Evolutionary conservation across 2,888 invertebrate genomes (phyloP), one percentile per base, ranked within the genome.

Genomic region (Melipona beecheii): DNA sequence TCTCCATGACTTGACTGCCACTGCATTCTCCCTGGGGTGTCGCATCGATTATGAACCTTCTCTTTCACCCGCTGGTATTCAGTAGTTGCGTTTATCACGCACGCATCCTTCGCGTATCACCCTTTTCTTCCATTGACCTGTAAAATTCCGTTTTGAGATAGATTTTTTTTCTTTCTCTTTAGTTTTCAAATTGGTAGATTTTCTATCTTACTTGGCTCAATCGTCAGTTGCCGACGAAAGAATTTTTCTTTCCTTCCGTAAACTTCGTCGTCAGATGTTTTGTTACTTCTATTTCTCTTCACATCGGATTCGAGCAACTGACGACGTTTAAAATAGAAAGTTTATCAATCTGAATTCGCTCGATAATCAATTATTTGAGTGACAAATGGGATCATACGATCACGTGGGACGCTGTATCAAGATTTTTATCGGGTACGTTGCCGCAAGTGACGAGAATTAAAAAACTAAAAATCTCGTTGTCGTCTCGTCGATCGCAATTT

Each of bases 21-120:
- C 89, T 89, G 85, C 64, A 68, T 75, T 65, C 72, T 70, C 64
- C 49, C 65, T 24, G 66, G 50, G 71, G 62, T 66, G 79, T 80
- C 64, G 70, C 83, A 86, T 85, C 83, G 86, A 89, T 89, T 90
- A 85, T 81, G 85, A 89, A 85, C 84, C 88, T 88, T 76, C 76
- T 80, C 84, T 74, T 52, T 65, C 69, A 24, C 77, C 54, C 76
- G 78, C 49, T 84, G 86, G 68, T 84, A 84, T 84, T 87, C 86
- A 84, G 85, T 82, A 80, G 78, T 78, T 78, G 65, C 81, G 76
- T 81, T 75, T 65, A 68, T 69, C 78, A 83, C 78, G 75, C 86
- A 76, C 81, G 72, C 81, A 71, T 81, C 75, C 77, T 66, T 83
- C 69, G 0, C 36, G 64, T 56, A 75, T 49, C 52, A 64, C 69